Evolutionary conservation across 2,113 vertebrate species (phyloP).

Genomic region (Ceuthmochares aereus): DNA sequence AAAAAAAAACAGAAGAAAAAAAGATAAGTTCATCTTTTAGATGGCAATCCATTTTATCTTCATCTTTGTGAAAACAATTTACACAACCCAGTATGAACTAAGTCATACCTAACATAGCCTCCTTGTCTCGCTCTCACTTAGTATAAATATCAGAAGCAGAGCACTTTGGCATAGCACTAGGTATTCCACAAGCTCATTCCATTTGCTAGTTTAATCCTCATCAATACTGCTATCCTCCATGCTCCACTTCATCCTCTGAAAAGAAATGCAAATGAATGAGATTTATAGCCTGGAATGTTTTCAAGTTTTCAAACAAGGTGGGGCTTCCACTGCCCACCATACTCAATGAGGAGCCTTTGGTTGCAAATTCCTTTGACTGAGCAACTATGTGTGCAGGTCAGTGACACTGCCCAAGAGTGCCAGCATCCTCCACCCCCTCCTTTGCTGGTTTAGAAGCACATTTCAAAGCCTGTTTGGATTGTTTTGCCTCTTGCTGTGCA

Average conservation of each 20-base stretch:
- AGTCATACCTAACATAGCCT: not conserved
- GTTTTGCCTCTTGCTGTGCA: not conserved
- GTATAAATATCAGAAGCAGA: not conserved
- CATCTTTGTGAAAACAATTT: not conserved
- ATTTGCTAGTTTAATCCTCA: conserved; percentile 53
- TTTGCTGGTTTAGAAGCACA: conserved; percentile 3
- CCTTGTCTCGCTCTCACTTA: not conserved
- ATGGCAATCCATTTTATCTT: not conserved
- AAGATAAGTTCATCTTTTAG: not conserved
- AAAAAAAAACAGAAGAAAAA: too few relatives aligned
- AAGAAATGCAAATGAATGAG: conserved; percentile 68
- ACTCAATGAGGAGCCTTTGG: conserved; percentile 9
- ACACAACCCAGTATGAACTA: not conserved
- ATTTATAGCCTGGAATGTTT: conserved; percentile 60
- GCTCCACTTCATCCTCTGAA: conserved; percentile 52
- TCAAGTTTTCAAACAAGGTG: conserved; percentile 46
- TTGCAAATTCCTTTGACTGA: conserved; percentile 44
- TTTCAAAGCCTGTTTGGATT: conserved; percentile 15
- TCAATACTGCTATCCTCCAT: conserved; percentile 51
- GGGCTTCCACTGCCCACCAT: not conserved
- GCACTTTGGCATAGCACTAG: not conserved
- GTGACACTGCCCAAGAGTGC: not conserved
- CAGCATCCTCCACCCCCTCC: not conserved
- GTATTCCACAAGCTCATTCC: conserved; percentile 34
- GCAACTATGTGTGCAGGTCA: not conserved